Base-by-base conservation (phyloP, 1,140 invertebrate genomes). In the Leptonema lineaticorne region DNA sequence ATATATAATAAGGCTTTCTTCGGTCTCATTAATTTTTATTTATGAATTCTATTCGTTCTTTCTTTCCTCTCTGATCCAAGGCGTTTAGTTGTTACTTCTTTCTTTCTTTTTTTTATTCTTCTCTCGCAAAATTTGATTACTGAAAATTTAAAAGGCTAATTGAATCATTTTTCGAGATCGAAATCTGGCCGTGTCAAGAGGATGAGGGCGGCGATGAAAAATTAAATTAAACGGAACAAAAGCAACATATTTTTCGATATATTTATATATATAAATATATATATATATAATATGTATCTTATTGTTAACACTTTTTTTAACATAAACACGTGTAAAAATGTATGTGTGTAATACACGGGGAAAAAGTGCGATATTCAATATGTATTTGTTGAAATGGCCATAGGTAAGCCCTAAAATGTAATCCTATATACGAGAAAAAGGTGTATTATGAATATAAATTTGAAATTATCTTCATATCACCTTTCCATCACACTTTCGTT, bases 21-120 rank as follows among this genome's bases (percentile, higher is more conserved):
- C 16, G 57, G 57, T 59, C 57, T 59, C 28, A 59, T 59, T 59
- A 59, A 59, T 59, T 59, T 30, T 59, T 59, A 59, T 59, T 59
- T 59, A 59, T 59, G 57, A 33, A 59, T 59, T 59, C 57, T 37
- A 16, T 59, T 37, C 57, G 57, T 53, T 53, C 50, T 20, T 26
- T 33, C 57, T n/a, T n/a, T n/a, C n/a, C n/a, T n/a, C n/a, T n/a
- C n/a, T n/a, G n/a, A 29, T 16, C 50, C 50, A 53, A n/a, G 50
- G 14, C 50, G 11, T 53, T 14, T 53, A 53, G 50, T 14, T 24
- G 22, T 53, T 53, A 26, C 27, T 6, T 33, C 5, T 33, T 5
- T 16, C 4, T 20, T 7, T 48, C n/a, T 33, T 59, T 59, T 37
- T 37, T 59, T 59, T 30, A 14, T 53, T 26, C 1, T n/a, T n/a